Evolutionary conservation across 2,888 invertebrate genomes (phyloP).

Genomic region (Cosmia trapezina): DNA sequence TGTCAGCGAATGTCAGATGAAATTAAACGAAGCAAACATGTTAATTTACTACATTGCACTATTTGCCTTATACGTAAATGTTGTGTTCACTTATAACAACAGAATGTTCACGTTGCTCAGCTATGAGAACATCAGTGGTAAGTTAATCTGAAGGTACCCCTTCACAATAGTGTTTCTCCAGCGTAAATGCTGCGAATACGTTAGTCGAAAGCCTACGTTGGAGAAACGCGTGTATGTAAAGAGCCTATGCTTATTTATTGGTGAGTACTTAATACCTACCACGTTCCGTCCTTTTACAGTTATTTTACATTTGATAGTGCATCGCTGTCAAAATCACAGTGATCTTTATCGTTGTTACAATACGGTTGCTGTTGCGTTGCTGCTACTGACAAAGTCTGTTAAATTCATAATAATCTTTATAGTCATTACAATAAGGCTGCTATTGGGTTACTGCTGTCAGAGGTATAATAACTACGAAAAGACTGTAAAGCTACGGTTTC

Average conservation of each 20-base stretch:
- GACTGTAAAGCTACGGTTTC: too few relatives aligned
- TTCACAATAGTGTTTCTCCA: background rate
- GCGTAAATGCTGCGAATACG: too few relatives aligned
- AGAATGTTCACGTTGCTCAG: slow-evolving; percentile 49
- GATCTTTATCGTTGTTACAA: background rate
- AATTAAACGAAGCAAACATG: slow-evolving; percentile 27
- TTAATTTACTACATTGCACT: slow-evolving; percentile 17
- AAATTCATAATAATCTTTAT: background rate
- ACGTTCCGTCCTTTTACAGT: background rate
- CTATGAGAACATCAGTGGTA: slow-evolving; percentile 46
- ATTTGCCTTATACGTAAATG: slow-evolving; percentile 19
- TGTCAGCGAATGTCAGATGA: slow-evolving; percentile 5
- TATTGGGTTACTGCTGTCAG: background rate
- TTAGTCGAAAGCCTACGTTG: background rate
- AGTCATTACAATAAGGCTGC: background rate
- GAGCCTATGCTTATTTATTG: background rate
- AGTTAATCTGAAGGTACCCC: slow-evolving; percentile 3
- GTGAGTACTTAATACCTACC: too few relatives aligned
- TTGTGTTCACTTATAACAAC: slow-evolving; percentile 47
- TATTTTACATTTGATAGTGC: too few relatives aligned
- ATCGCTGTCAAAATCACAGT: background rate
- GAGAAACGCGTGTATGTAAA: background rate
- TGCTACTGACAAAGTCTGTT: too few relatives aligned
- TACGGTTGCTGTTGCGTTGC: background rate
- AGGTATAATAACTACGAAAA: background rate